Base-by-base conservation (phyloP, 1,140 invertebrate genomes). In the Forficula auricularia region DNA sequence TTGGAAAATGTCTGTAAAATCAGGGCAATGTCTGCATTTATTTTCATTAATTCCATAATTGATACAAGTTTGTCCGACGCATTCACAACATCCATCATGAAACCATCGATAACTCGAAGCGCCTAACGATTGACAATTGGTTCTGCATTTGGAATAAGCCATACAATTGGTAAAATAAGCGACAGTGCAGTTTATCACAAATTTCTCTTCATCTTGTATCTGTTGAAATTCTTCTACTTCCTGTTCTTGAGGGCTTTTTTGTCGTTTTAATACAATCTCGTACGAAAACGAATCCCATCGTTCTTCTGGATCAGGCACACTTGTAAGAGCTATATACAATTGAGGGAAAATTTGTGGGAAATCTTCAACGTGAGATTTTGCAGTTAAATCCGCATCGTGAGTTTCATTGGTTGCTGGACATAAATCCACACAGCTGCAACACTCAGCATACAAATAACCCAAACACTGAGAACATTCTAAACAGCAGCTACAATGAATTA, bases 21-120 rank as follows among this genome's bases (percentile, higher is more conserved):
- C n/a, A n/a, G n/a, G n/a, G n/a, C n/a, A n/a, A n/a, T n/a, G n/a
- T n/a, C n/a, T n/a, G n/a, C n/a, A n/a, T n/a, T n/a, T 68, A 53
- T 74, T 87, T 54, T 90, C 83, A 54, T 88, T 85, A 42, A 90
- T 83, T 3, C 90, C 90, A 63, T 91, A 92, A 58, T 90, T 87
- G 32, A 89, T 72, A 58, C 89, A 95, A 35, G 76, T 80, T 42
- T 80, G 73, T 2, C 89, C 87, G 43, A 95, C 72, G 60, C 90
- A 95, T 59, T 95, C 83, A 61, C 90, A 95, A 54, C 90, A 95
- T 2, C 87, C 89, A 58, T 92, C 83, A 59, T 92, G 87, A 62
- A 95, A 95, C 86, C 86, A 91, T 56, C 89, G 70, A 59, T 73
- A 85, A 60, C 74, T 74, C 10, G 67, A 63, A 6, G 77, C 75